Evolutionary conservation across 2,888 invertebrate genomes (phyloP).

Genomic region (Agrotis segetum): DNA sequence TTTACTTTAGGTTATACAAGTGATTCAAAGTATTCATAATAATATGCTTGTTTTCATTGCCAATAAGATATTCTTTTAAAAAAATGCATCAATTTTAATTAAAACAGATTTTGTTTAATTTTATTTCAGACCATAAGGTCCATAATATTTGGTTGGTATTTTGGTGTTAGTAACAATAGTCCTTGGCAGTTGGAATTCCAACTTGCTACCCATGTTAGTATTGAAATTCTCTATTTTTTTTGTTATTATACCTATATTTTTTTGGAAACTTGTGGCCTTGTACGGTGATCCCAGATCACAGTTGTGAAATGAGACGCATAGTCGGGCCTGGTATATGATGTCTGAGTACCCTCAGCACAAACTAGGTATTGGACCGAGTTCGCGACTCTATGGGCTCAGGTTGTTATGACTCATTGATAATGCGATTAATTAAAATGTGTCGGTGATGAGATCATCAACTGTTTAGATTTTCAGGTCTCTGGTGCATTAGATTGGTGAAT

Average conservation of each 20-base stretch:
- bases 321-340: slow-evolving; percentile 82
- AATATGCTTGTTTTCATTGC: neutral
- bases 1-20: neutral
- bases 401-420: neutral
- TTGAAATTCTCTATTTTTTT: too few species aligned
- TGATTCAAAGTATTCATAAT: neutral
- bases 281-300: slow-evolving; percentile 87
- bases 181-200: too few species aligned
- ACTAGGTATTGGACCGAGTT: slow-evolving; percentile 78
- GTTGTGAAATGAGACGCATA: slow-evolving; percentile 86
- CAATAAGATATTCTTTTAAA: too few species aligned
- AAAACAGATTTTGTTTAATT: too few species aligned
- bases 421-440: neutral
- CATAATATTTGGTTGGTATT: too few species aligned
- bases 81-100: too few species aligned
- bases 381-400: slow-evolving; percentile 90
- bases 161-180: too few species aligned
- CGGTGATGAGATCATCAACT: slow-evolving; percentile 2
- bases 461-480: neutral
- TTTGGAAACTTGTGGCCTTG: slow-evolving; percentile 77
- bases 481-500: neutral
- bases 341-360: slow-evolving; percentile 90
- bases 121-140: too few species aligned
- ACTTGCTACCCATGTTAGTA: too few species aligned
- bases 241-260: too few species aligned